A percentile compares a stretch with the other conserved stretches of the same genome.
Conservation (phyloP, 2,888 invertebrate species). For the Andrena dorsata region DNA sequence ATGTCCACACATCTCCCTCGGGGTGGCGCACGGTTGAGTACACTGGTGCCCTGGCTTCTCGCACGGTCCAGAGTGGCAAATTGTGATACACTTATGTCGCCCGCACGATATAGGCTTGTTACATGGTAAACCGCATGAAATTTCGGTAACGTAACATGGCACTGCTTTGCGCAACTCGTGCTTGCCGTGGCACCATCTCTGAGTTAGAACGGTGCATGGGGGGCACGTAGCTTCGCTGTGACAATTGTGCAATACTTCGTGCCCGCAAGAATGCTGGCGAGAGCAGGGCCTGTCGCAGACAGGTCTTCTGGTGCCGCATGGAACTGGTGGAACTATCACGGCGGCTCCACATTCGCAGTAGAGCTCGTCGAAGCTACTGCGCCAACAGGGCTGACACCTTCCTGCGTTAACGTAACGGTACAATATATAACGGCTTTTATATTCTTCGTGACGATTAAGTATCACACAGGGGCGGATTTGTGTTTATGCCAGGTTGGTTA, state of each 20-base stretch:
- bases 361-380: slow-evolving; percentile 92
- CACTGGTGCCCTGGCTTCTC: slow-evolving; percentile 89
- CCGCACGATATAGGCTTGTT: slow-evolving; percentile 92
- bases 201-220: slow-evolving; percentile 94
- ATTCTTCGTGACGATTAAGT: neutral
- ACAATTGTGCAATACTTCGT: slow-evolving; percentile 94
- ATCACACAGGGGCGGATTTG: too few relatives aligned
- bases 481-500: too few relatives aligned
- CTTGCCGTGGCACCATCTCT: slow-evolving; percentile 92
- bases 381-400: slow-evolving; percentile 81
- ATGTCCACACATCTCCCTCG: slow-evolving; percentile 92
- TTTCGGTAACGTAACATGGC: slow-evolving; percentile 93
- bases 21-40: slow-evolving; percentile 91
- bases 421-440: neutral
- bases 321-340: slow-evolving; percentile 95
- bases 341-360: slow-evolving; percentile 95
- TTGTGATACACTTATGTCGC: slow-evolving; percentile 92
- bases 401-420: slow-evolving; percentile 64
- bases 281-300: slow-evolving; percentile 92
- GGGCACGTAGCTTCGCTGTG: slow-evolving; percentile 91
- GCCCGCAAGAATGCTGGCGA: slow-evolving; percentile 91
- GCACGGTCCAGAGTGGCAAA: slow-evolving; percentile 92
- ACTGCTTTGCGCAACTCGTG: slow-evolving; percentile 95
- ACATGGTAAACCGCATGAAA: slow-evolving; percentile 96
- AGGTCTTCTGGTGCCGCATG: slow-evolving; percentile 96